These are phyloP conservation scores for Polydrusus tereticollis DNA, from an alignment of 2,888 invertebrate species.

Conservation along the genomic window DNA sequence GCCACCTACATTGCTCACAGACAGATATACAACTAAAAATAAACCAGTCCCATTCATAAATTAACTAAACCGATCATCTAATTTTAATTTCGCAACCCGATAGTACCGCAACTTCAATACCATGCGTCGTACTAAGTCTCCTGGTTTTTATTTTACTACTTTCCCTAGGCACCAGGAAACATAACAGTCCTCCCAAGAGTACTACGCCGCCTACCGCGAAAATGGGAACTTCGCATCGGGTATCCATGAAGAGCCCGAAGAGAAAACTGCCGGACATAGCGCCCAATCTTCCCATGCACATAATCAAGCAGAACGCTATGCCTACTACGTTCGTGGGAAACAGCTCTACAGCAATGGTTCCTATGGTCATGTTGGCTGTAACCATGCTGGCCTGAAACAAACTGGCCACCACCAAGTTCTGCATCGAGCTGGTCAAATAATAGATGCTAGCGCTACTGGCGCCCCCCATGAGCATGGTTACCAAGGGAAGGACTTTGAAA, in stretches of 20 bases:
- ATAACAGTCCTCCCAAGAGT: slow-evolving; percentile 65
- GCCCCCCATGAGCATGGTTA: slow-evolving; percentile 69
- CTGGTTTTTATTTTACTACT: slow-evolving; percentile 15
- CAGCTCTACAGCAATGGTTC: slow-evolving; percentile 62
- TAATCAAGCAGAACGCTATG: slow-evolving; percentile 75
- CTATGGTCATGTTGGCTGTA: slow-evolving; percentile 67
- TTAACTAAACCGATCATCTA: slow-evolving; percentile 18
- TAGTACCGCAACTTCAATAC: slow-evolving; percentile 38
- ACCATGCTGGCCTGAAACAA: slow-evolving; percentile 69
- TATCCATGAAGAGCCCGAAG: slow-evolving; percentile 75
- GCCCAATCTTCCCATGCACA: slow-evolving; percentile 76
- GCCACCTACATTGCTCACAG: neutral
- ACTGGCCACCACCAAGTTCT: slow-evolving; percentile 72
- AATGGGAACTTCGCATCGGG: slow-evolving; percentile 75
- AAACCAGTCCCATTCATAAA: neutral
- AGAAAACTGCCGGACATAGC: slow-evolving; percentile 76
- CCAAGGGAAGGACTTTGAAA: slow-evolving; percentile 61
- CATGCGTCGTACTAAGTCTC: slow-evolving; percentile 20
- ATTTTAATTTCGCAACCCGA: slow-evolving; percentile 33
- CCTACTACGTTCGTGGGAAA: slow-evolving; percentile 69
- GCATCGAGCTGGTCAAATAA: slow-evolving; percentile 69
- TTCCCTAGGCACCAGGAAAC: slow-evolving; percentile 60
- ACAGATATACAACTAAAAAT: neutral
- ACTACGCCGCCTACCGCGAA: slow-evolving; percentile 72
- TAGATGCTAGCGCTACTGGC: slow-evolving; percentile 73